Evolutionary conservation across 2,888 invertebrate genomes (phyloP), one percentile per base, ranked within the genome.

Genomic region (Protophormia terraenovae): DNA sequence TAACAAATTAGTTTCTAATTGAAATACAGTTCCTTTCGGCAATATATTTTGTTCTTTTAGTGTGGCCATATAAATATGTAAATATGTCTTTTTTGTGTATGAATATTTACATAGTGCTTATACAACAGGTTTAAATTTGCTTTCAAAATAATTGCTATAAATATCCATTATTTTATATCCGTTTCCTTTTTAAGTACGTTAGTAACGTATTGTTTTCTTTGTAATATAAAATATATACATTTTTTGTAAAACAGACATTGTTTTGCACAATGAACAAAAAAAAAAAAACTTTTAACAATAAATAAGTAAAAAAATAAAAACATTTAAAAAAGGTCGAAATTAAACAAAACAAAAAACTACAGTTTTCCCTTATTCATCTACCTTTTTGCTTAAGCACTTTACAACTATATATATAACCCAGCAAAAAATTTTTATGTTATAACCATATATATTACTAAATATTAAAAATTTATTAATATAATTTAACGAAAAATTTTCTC

Each of bases 151-250:
- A 32, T 76, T 84, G 35, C 67, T 69, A 7, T 83, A 75, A 35
- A 14, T 66, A 71, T 47, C 60, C 72, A 64, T 73, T 78, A 29
- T 22, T 58, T 29, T 38, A 81, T 64, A 75, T 76, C 79, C 81
- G 73, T 84, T 84, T 80, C 81, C 77, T 62, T 29, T 69, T 45
- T 45, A 24, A 10, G 8, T 27, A 10, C 24, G 47, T 66, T 53
- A 62, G 45, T 35, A 45, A 3, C 16, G 1, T 27, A 62, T 62
- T 69, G 69, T 76, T 35, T 6, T 66, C 35, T 53, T 73, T 47
- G 32, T 38, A 3, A 2, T n/a, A 6, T 24, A 53, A 50, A 53
- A 64, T 12, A 8, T 12, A 35, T 38, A 62, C 19, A n/a, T 38
- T 24, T 32, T 71, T 66, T 41, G 16, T 55, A 29, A 14, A 47